Evolutionary conservation across 2,113 vertebrate species (phyloP).

Genomic region (Hydropotes inermis): DNA sequence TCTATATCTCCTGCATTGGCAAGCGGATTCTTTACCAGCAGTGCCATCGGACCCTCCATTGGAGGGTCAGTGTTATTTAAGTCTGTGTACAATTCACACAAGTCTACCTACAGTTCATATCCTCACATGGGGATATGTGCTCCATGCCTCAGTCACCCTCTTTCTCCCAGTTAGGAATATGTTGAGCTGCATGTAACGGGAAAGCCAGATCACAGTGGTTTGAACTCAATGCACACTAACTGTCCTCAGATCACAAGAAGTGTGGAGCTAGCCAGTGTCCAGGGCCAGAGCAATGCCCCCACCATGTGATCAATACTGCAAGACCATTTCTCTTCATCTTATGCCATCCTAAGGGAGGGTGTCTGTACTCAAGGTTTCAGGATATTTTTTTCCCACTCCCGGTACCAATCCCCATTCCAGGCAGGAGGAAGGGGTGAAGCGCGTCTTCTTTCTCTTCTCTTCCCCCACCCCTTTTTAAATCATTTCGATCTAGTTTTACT

Average conservation of each 20-base stretch:
- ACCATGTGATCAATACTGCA: rapidly evolving
- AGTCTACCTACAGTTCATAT: background rate
- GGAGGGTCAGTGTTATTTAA: background rate
- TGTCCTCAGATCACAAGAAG: background rate
- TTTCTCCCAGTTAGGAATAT: background rate
- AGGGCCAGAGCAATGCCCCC: background rate
- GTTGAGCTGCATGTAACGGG: background rate
- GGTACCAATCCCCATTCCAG: background rate
- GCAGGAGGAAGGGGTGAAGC: background rate
- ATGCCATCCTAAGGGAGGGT: background rate
- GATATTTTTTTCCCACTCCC: background rate
- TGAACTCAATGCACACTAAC: background rate
- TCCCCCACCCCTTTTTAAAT: background rate
- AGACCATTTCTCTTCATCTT: background rate
- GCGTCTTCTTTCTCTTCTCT: background rate
- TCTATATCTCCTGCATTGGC: background rate
- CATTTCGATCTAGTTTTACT: background rate
- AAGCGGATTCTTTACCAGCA: background rate
- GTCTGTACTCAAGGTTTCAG: background rate
- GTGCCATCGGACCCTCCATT: background rate
- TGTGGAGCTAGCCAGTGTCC: background rate
- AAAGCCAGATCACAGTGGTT: background rate
- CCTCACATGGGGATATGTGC: rapidly evolving
- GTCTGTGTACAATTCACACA: too few species aligned
- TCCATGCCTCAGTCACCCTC: background rate